A percentile compares a stretch with the other conserved stretches of the same genome.
phyloP scores from a whole-genome alignment of 2,888 invertebrate genomes.

The Thera britannica region DNA sequence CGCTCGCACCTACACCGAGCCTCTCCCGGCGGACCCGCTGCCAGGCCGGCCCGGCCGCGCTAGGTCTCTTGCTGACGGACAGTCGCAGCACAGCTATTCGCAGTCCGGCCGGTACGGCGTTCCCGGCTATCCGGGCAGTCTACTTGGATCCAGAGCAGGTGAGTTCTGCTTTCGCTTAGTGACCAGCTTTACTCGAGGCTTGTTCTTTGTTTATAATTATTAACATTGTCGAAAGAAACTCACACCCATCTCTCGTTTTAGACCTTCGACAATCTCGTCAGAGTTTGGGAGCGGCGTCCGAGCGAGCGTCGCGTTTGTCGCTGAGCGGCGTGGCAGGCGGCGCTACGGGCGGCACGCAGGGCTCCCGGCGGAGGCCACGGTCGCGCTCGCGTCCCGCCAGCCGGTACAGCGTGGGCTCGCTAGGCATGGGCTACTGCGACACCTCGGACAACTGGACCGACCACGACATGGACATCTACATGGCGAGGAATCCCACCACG shows the following conservation, averaged over 20 bases:
- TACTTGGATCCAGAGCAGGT: slow-evolving; percentile 80
- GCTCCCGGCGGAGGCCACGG: slow-evolving; percentile 89
- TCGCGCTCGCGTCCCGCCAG: slow-evolving; percentile 93
- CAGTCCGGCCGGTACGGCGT: slow-evolving; percentile 92
- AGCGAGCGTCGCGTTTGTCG: slow-evolving; percentile 91
- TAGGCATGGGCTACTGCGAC: slow-evolving; percentile 94
- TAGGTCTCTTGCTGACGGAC: slow-evolving; percentile 94
- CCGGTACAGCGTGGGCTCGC: slow-evolving; percentile 91
- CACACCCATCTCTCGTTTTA: slow-evolving; percentile 57
- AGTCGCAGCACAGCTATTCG: slow-evolving; percentile 95
- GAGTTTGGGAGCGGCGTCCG: slow-evolving; percentile 92
- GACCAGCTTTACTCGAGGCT: slow-evolving; percentile 33
- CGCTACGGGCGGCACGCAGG: slow-evolving; percentile 86
- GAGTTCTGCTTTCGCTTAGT: slow-evolving; percentile 53
- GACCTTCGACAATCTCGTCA: slow-evolving; percentile 94
- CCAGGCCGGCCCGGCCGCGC: slow-evolving; percentile 91
- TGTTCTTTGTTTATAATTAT: background rate
- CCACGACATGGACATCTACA: slow-evolving; percentile 98
- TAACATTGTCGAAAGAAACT: background rate
- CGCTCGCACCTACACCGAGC: slow-evolving; percentile 91
- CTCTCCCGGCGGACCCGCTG: slow-evolving; percentile 88
- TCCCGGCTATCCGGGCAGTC: slow-evolving; percentile 90
- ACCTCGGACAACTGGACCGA: slow-evolving; percentile 97
- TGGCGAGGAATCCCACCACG: slow-evolving; percentile 95
- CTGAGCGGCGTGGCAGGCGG: slow-evolving; percentile 87